phyloP scores from a whole-genome alignment of 2,797 vertebrate genomes.

The Kryptopterus vitreolus region DNA sequence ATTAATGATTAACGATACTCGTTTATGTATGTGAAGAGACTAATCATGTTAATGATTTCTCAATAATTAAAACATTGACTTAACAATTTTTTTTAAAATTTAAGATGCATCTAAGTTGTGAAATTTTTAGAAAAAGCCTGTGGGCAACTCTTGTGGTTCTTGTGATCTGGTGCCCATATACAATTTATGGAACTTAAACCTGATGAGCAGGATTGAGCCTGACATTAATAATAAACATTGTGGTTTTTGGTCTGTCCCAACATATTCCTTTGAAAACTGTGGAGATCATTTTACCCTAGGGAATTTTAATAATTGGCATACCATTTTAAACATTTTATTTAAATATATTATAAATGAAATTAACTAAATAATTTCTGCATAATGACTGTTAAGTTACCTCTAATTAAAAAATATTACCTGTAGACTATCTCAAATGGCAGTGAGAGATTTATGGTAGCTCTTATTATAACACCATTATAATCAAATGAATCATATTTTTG shows the following conservation, averaged over 20 bases:
- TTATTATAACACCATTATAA: background rate
- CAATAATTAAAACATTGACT: too few species aligned
- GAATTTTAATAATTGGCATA: background rate
- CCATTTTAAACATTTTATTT: background rate
- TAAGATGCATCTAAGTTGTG: too few species aligned
- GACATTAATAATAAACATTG: background rate
- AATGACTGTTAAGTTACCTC: background rate
- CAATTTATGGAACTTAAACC: background rate
- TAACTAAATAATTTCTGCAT: background rate
- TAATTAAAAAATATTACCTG: background rate
- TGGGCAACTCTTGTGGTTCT: too few species aligned
- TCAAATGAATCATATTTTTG: background rate
- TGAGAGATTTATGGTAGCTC: constrained; percentile 3
- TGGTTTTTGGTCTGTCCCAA: background rate
- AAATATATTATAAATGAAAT: background rate
- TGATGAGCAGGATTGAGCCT: background rate
- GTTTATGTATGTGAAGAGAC: too few species aligned
- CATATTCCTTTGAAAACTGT: background rate
- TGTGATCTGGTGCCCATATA: too few species aligned
- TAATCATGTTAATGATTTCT: too few species aligned
- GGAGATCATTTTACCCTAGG: background rate
- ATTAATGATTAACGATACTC: too few species aligned
- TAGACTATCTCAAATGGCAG: background rate
- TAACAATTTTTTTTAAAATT: too few species aligned
- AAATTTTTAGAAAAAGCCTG: too few species aligned